Conservation (phyloP, 2,888 invertebrate species). For the Pristionchus arcanus region DNA sequence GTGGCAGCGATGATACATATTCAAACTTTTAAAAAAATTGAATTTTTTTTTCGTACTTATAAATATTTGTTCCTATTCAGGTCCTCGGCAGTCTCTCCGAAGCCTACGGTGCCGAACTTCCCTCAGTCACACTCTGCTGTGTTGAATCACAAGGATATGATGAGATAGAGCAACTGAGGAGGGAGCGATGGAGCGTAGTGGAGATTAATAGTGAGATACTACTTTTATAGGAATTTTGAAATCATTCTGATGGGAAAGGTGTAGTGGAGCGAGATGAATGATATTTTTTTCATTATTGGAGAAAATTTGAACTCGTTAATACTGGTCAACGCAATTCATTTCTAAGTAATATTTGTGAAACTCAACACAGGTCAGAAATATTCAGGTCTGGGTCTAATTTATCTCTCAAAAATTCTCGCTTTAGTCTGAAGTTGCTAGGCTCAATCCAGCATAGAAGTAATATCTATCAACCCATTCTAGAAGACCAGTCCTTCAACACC, state of each 20-base stretch:
- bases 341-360: background rate
- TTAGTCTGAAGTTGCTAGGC: no score
- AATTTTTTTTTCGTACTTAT: no score
- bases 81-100: conserved; percentile 14
- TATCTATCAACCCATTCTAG: background rate
- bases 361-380: no score
- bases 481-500: background rate
- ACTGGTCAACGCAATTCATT: background rate
- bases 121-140: conserved; percentile 15
- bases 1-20: no score
- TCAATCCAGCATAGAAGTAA: background rate
- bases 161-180: background rate
- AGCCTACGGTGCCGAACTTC: background rate
- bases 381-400: no score
- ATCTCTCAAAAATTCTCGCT: no score
- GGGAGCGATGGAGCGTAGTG: background rate
- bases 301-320: background rate
- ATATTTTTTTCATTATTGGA: no score
- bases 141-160: background rate
- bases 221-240: no score
- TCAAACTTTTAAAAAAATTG: no score
- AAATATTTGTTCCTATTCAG: conserved; percentile 6
- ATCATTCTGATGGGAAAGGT: no score
- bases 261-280: no score
- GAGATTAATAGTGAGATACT: conserved; percentile 18